Conservation (phyloP, 2,113 vertebrate genomes). For the Tamias sibiricus region DNA sequence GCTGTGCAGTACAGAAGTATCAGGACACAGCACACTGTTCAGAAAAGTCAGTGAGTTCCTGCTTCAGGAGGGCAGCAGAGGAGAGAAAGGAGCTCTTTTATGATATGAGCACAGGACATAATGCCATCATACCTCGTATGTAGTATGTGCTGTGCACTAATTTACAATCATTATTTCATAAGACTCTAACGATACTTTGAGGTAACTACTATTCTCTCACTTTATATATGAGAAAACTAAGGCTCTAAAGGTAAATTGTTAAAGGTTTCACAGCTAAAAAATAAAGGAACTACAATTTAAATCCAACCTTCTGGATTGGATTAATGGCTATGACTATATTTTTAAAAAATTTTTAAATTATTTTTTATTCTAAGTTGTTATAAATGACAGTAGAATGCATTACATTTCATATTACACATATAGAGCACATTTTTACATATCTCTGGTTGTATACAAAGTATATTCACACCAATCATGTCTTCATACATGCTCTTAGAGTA, state of each 20-base stretch:
- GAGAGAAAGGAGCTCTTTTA: background rate
- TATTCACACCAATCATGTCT: no score
- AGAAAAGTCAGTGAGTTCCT: background rate
- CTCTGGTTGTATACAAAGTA: no score
- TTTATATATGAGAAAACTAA: slow-evolving; percentile 5
- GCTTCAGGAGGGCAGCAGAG: background rate
- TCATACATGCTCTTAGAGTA: no score
- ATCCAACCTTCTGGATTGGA: background rate
- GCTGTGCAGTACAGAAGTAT: background rate
- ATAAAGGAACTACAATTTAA: background rate
- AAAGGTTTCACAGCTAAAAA: background rate
- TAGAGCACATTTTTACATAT: no score
- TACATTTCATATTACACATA: no score
- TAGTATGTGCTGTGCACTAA: background rate
- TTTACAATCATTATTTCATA: background rate
- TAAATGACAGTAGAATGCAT: no score
- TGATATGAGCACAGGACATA: background rate
- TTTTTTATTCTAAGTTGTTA: no score
- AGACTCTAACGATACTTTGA: background rate
- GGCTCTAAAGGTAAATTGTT: background rate
- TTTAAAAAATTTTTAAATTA: no score
- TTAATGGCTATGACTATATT: background rate
- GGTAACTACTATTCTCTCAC: background rate
- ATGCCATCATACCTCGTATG: background rate
- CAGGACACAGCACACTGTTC: background rate